Evolutionary conservation across 2,888 invertebrate species (phyloP).

Genomic region (Tupiocoris notatus): DNA sequence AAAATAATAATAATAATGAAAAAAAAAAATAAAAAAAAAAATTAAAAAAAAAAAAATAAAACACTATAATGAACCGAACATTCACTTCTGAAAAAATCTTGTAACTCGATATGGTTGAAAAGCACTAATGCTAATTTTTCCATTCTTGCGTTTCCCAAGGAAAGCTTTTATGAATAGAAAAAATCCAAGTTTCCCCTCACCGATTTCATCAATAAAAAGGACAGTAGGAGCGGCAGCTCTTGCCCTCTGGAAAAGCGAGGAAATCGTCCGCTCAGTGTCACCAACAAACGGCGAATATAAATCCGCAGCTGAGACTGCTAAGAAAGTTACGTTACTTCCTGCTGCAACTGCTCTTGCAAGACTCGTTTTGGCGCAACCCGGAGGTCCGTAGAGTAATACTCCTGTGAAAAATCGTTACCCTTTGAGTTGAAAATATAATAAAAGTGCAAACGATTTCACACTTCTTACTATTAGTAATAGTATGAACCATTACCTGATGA

Average conservation of each 20-base stretch:
- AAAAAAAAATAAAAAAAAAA: too few relatives aligned
- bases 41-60: not conserved
- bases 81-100: not conserved
- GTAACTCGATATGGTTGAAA: too few relatives aligned
- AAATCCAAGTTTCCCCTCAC: constrained; percentile 51
- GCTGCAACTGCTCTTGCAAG: constrained; percentile 61
- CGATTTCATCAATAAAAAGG: constrained; percentile 66
- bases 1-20: too few relatives aligned
- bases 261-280: constrained; percentile 62
- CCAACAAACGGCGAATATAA: constrained; percentile 66
- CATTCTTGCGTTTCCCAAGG: not conserved
- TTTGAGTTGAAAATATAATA: not conserved
- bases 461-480: too few relatives aligned
- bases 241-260: constrained; percentile 62
- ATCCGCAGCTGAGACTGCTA: constrained; percentile 62
- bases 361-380: constrained; percentile 67
- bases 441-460: too few relatives aligned
- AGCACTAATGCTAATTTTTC: not conserved
- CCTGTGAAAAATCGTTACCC: constrained; percentile 53
- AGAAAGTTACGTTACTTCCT: constrained; percentile 58
- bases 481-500: constrained; percentile 57
- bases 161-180: not conserved
- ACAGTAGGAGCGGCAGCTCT: constrained; percentile 62
- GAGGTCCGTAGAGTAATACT: constrained; percentile 64
- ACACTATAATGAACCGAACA: too few relatives aligned